A percentile compares a stretch with the other conserved stretches of the same genome.
Conservation (phyloP, 2,797 vertebrate genomes). For the Eulemur albifrons region DNA sequence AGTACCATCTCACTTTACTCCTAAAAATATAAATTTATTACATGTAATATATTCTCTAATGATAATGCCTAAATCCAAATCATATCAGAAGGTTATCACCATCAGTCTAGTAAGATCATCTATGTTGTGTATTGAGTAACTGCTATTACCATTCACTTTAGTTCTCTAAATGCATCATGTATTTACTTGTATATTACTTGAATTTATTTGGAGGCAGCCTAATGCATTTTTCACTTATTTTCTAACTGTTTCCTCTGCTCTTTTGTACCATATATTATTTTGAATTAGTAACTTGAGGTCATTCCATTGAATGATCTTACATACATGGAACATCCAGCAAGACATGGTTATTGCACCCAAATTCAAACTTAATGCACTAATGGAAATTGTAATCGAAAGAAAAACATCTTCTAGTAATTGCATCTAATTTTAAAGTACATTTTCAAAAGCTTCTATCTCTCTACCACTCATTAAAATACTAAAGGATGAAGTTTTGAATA, state of each 20-base stretch:
- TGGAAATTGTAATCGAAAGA: background rate
- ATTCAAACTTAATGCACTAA: constrained; percentile 23
- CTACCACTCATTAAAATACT: constrained; percentile 76
- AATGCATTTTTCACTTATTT: constrained; percentile 12
- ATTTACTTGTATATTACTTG: background rate
- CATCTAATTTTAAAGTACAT: constrained; percentile 77
- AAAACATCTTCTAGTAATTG: constrained; percentile 60
- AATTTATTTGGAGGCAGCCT: background rate
- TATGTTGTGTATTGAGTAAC: background rate
- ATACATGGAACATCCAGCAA: background rate
- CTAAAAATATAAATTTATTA: background rate
- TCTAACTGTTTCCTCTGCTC: background rate
- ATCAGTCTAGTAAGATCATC: background rate
- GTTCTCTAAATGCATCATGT: background rate
- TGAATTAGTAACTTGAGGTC: background rate
- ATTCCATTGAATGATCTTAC: constrained; percentile 34
- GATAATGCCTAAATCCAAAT: background rate
- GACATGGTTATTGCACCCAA: constrained; percentile 12
- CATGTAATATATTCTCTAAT: background rate
- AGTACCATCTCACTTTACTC: background rate
- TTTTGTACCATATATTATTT: background rate
- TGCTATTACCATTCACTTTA: background rate
- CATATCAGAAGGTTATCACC: background rate
- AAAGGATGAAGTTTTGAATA: constrained; percentile 65
- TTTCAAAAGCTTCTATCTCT: constrained; percentile 61